Evolutionary conservation across 2,888 invertebrate genomes (phyloP), one percentile per base, ranked within the genome.

Genomic region (Sarcophaga caerulescens): DNA sequence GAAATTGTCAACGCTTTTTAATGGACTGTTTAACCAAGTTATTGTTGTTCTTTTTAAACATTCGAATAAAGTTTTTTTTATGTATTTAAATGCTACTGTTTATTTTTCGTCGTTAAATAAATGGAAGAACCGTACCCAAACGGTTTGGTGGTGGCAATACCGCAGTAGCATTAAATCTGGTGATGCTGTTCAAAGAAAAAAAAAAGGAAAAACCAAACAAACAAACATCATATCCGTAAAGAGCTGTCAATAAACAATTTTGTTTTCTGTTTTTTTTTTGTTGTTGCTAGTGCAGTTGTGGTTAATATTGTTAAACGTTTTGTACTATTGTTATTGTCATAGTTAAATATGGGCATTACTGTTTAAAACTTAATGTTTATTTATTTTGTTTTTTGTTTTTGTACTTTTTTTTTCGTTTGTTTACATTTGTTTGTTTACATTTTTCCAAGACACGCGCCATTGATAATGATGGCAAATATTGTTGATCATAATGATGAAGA

Each of bases 371-470:
- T 62, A 71, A 44, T 66, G n/a, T 65, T 76, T 82, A 17, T 75
- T 65, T 75, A 5, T 66, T 57, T 79, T 52, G 12, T 60, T 60
- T 21, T 59, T 19, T 69, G 60, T 80, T 84, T 10, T 73, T 74
- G 63, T 75, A 4, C 45, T 35, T 79, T 52, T 4, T 4, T 60
- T 14, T 45, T 44, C 44, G 12, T 69, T 62, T 63, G 60, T 80
- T 80, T n/a, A n/a, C n/a, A n/a, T 11, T 73, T 75, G 35, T 85
- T 75, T 78, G 19, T n/a, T 14, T 17, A 52, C 4, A 14, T 14
- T 57, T 57, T 45, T 19, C 4, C 21, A 78, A 3, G 78, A 78
- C 86, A 86, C 86, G 86, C 81, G 86, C 74, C 84, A 78, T 81
- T 75, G 60, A 78, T 66, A 75, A 62, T 75, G 65, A 66, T 81